Base-by-base conservation (phyloP, 2,797 vertebrate species). In the Rhinogobio ventralis region DNA sequence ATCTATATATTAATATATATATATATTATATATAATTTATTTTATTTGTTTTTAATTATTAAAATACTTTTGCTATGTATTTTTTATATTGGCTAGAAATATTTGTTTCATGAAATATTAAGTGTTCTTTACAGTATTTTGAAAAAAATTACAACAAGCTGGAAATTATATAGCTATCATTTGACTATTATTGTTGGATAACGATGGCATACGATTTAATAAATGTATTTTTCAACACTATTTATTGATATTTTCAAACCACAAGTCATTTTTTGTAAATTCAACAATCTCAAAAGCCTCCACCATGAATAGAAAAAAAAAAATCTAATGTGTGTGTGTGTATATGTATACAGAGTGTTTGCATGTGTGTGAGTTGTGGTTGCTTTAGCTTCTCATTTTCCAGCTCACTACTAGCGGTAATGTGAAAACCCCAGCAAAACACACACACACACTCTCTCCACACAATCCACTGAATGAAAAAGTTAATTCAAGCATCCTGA, bases 381-480 rank as follows among this genome's bases (percentile, higher is more conserved):
- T 94, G 92, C 91, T 90, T 88, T 89, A 89, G 91, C 89, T 94
- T 95, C 93, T 95, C 93, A 95, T 95, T 94, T 95, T 95, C 94
- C 94, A 94, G 93, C 94, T 92, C 93, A 94, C 89, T 94, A 93
- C 93, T 92, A 91, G 90, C 53, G 89, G 91, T 95, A 95, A 95
- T 95, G 92, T 93, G 92, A 94, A 92, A 92, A 90, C 90, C 85
- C 87, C 91, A 90, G 90, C 92, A 92, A 94, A 75, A 88, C 84
- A 81, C 86, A 78, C 86, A 81, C 87, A 81, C 83, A 86, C 88
- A 82, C 84, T 55, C 69, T 53, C 82, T 72, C 33, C 79, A 81
- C 79, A 76, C n/a, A 83, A 60, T 55, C 36, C 79, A 53, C 14
- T 81, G 15, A 69, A 81, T 81, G 30, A 62, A 73, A 79, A 69